Conservation (phyloP, 2,888 invertebrate genomes). For the Noctua comes region DNA sequence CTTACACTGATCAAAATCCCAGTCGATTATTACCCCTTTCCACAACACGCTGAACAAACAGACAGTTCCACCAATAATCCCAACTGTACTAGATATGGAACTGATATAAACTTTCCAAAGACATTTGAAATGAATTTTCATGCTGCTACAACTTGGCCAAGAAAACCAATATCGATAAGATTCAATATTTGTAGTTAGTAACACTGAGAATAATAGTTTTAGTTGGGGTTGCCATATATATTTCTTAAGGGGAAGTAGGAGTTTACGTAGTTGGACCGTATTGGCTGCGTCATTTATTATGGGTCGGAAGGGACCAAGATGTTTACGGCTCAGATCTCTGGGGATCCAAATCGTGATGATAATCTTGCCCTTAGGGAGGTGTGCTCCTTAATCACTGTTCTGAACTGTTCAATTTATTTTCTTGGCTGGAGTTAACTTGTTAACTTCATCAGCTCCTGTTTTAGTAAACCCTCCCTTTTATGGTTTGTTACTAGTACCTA, state of each 20-base stretch:
- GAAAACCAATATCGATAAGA: slow-evolving; percentile 76
- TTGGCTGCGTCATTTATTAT: slow-evolving; percentile 64
- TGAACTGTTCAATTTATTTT: slow-evolving; percentile 49
- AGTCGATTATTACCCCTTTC: slow-evolving; percentile 41
- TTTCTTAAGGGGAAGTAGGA: slow-evolving; percentile 51
- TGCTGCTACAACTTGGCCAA: slow-evolving; percentile 63
- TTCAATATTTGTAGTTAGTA: slow-evolving; percentile 77
- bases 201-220: slow-evolving; percentile 70
- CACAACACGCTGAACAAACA: slow-evolving; percentile 35
- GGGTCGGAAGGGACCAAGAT: slow-evolving; percentile 58
- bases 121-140: slow-evolving; percentile 68
- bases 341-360: slow-evolving; percentile 57
- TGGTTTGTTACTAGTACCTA: not conserved
- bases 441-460: slow-evolving; percentile 3
- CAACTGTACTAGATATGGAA: slow-evolving; percentile 57
- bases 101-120: slow-evolving; percentile 62
- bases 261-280: slow-evolving; percentile 59
- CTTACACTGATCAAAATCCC: slow-evolving; percentile 9
- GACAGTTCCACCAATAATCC: slow-evolving; percentile 50
- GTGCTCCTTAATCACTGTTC: slow-evolving; percentile 46
- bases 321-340: slow-evolving; percentile 55
- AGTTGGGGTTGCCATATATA: slow-evolving; percentile 61
- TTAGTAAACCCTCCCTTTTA: not conserved
- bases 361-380: slow-evolving; percentile 52
- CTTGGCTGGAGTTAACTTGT: not conserved